Evolutionary conservation across 92 coral and sea anemone species (phyloP).

Genomic region (Bergia sp.): DNA sequence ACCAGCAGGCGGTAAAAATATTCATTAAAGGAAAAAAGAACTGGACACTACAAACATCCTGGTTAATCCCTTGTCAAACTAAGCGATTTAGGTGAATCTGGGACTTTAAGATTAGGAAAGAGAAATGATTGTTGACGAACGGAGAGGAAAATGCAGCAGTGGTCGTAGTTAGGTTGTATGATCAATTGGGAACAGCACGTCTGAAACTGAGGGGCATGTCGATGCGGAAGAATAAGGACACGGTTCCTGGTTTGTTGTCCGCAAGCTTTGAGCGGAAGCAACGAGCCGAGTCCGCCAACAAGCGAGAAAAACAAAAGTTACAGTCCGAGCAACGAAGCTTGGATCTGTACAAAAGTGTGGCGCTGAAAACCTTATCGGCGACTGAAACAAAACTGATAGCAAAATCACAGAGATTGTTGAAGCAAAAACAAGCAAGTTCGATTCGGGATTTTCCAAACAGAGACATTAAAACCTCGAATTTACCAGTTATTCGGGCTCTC

Average conservation of each 20-base stretch:
- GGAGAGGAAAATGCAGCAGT: background rate
- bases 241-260: background rate
- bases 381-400: constrained; percentile 26
- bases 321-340: constrained; percentile 21
- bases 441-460: background rate
- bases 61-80: constrained; percentile 18
- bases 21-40: background rate
- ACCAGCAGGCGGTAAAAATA: background rate
- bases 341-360: constrained; percentile 27
- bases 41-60: background rate
- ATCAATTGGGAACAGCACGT: background rate
- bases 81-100: background rate
- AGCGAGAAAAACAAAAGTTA: constrained; percentile 29
- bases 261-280: constrained; percentile 16
- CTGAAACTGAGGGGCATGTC: constrained; percentile 22
- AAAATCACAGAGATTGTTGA: constrained; percentile 6
- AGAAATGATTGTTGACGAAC: background rate
- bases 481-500: constrained; percentile 14
- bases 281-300: constrained; percentile 36
- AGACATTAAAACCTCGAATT: background rate
- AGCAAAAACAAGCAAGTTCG: background rate
- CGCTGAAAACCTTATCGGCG: constrained; percentile 22
- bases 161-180: background rate
- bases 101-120: background rate
- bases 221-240: constrained; percentile 19